Evolutionary conservation across 2,797 vertebrate genomes (phyloP), one percentile per base, ranked within the genome.

Genomic region (Phataginus tricuspis): DNA sequence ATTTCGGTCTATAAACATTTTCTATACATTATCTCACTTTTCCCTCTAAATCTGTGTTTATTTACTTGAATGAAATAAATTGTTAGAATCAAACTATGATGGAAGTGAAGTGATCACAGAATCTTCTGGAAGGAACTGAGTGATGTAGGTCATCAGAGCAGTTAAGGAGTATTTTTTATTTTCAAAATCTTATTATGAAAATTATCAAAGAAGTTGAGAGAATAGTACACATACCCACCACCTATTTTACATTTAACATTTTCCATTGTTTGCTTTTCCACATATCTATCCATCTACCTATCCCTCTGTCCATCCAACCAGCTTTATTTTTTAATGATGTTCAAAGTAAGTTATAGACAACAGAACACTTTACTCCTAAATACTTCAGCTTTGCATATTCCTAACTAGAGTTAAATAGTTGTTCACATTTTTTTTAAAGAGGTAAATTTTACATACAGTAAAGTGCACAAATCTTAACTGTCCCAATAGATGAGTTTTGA

Each of bases 401-500:
- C 79, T 64, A 90, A 53, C 79, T 90, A 77, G 63, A 90, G 27
- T 77, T 85, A 61, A 90, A 45, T 57, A 37, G 61, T 92, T 63
- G 23, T 39, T 53, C 19, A 74, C 57, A 75, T 61, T 79, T 83
- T 80, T 80, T 74, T 51, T 29, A 84, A 63, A 27, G 34, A 89
- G 23, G 6, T 42, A 89, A 82, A 69, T 64, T 84, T 69, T 84
- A 78, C 4, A 31, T 68, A 87, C 6, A 88, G 19, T 21, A 14
- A 86, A 86, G 79, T 55, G 10, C 13, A 80, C 45, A 86, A 45
- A 37, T 86, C 37, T 68, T 86, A 90, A 66, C 45, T 90, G 9
- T 86, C 37, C 80, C 23, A 72, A 90, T 79, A 85, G 53, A 42
- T 93, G 37, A 75, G 39, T 78, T 92, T 74, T 95, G 42, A 92